Base-by-base conservation (phyloP, 2,113 vertebrate genomes). In the Oryzias melastigma region DNA sequence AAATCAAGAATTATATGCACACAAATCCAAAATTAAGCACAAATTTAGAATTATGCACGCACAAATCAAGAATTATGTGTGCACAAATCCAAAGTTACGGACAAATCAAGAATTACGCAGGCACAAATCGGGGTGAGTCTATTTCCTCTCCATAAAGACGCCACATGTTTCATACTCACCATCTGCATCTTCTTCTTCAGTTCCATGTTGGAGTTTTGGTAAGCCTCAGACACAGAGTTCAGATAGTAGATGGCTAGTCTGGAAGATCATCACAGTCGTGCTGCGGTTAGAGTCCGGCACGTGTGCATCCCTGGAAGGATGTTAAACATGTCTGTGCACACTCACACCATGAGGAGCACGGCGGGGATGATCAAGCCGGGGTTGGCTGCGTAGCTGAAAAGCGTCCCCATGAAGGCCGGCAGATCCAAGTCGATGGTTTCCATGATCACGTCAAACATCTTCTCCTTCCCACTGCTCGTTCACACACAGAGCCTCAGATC, bases 261-360 rank as follows among this genome's bases (percentile, higher is more conserved):
- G 80, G 18, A 25, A 90, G 76, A 64, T 47, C n/a, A 18, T 18
- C 17, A 47, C 18, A n/a, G 15, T 46, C 17, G n/a, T 16, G 44
- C 25, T 27, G 25, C 25, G 10, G 35, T 5, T 54, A 19, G n/a
- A 47, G 10, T 47, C 7, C 19, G n/a, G 5, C 8, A 47, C 7
- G 1, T 18, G n/a, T 18, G 6, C 18, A 54, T 8, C 4, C 6
- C 8, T 29, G 6, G 3, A 41, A 13, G 18, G 29, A 54, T 20
- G 12, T 14, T 1, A 4, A 16, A 14, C 51, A 15, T 29, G 42
- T 63, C 29, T 20, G 15, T 49, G 8, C 47, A 41, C 51, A 94
- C 97, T 95, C 90, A 99, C 97, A 97, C 91, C 97, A 99, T 98
- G 75, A 99, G 95, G 49, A 99, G 89, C 58, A 99, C 93, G 56